Conservation (phyloP, 2,797 vertebrate genomes). For the Psittacula echo region DNA sequence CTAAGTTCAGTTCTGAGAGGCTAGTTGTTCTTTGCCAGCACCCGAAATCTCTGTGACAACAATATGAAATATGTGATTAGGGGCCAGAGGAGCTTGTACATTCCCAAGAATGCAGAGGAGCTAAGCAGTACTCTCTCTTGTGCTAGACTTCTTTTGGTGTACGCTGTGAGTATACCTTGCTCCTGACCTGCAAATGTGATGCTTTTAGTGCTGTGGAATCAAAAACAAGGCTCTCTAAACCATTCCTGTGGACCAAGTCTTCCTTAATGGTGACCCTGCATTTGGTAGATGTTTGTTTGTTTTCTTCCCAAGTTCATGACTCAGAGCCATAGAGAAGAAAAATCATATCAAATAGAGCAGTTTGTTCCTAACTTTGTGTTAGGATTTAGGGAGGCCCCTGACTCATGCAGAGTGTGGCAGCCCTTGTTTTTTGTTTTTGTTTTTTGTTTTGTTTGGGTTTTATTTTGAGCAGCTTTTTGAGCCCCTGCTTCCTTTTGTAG, state of each 20-base stretch:
- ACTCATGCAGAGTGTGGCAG: background rate
- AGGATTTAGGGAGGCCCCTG: background rate
- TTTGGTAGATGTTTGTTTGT: background rate
- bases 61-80: accelerated
- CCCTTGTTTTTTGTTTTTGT: background rate
- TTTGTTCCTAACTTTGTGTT: background rate
- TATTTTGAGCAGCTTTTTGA: background rate
- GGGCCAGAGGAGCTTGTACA: background rate
- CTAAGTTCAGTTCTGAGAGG: background rate
- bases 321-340: background rate
- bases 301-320: background rate
- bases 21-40: background rate
- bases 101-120: background rate
- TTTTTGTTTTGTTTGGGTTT: background rate
- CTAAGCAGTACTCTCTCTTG: background rate
- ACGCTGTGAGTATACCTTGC: background rate
- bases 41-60: background rate
- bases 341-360: background rate
- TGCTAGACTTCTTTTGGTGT: background rate
- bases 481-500: background rate
- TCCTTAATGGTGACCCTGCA: background rate
- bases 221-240: background rate
- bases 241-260: background rate
- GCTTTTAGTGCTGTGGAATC: background rate
- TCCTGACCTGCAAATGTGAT: background rate